Base-by-base conservation (phyloP, 2,113 vertebrate species). In the Cyanoliseus patagonus region DNA sequence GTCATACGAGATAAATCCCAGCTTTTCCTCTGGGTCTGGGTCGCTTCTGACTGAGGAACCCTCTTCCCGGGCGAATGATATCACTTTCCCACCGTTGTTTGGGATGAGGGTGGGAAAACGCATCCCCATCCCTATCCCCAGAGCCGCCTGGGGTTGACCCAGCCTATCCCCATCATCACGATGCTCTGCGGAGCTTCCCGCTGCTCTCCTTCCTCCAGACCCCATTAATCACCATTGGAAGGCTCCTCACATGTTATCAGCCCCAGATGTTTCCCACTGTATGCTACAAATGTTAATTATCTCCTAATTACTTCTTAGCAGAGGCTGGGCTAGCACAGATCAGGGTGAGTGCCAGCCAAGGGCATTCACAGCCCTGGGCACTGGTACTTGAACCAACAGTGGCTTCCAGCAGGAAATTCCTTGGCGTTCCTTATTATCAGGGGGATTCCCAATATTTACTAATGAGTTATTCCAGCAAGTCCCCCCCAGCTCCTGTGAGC, bases 201-300 rank as follows among this genome's bases (percentile, higher is more conserved):
- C 46, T 10, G 6, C 66, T 51, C 82, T 63, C 73, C 73, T 61
- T 95, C 70, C 78, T 55, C 37, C 28, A 11, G 83, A 68, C 67
- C 49, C 87, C 78, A 72, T 96, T 74, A 84, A 94, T 96, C 91
- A 88, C 92, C 68, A 69, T 63, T 6, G 8, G 8, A 69, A 79
- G 86, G 76, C 55, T 96, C 92, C 88, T 95, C 46, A 9, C 87
- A 86, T 2, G 2, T 95, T 91, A 83, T 68, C 52, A 68, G 94
- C 93, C 95, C 97, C 98, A 98, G 98, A 97, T 98, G 97, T 97
- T 98, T 96, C 94, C 92, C 37, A 75, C 90, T 97, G 96, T 96
- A 97, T 68, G 83, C 92, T 97, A 96, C 97, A 98, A 96, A 97
- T 96, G 96, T 97, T 97, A 98, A 98, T 98, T 97, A 97, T 89